phyloP scores from a whole-genome alignment of 2,888 invertebrate genomes.

The Acholoe squamosa region DNA sequence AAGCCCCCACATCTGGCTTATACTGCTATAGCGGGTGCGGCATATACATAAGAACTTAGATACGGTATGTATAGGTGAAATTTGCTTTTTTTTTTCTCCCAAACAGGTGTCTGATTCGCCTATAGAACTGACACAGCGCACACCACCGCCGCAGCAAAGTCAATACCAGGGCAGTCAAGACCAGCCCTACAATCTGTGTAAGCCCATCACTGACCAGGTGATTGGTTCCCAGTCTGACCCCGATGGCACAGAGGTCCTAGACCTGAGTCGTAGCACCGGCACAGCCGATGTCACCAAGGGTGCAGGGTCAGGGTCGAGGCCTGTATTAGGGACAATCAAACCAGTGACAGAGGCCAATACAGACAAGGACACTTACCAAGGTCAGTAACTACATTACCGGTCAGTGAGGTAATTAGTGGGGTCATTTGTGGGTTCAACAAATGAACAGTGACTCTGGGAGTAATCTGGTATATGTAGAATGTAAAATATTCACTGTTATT shows the following conservation, averaged over 20 bases:
- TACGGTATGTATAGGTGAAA: no score
- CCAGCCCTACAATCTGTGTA: slow-evolving; percentile 62
- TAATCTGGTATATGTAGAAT: no score
- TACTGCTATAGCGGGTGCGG: no score
- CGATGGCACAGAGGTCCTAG: not conserved
- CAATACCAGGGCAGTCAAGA: slow-evolving; percentile 52
- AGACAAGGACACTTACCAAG: no score
- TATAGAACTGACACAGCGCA: slow-evolving; percentile 26
- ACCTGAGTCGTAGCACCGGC: slow-evolving; percentile 17
- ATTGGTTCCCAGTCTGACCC: slow-evolving; percentile 27
- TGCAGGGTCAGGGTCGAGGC: not conserved
- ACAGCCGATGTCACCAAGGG: not conserved
- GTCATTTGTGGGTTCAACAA: no score
- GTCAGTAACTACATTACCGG: no score
- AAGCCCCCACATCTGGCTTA: no score
- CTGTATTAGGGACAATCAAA: not conserved
- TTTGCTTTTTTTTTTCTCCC: no score
- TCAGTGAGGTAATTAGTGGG: no score
- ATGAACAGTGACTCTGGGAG: no score
- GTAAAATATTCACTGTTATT: no score
- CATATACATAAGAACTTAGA: no score
- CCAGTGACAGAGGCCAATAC: not conserved
- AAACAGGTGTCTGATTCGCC: slow-evolving; percentile 15
- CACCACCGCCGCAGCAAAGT: not conserved
- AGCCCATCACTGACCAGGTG: slow-evolving; percentile 63